These are phyloP conservation scores for Cybosia mesomella DNA, from an alignment of 2,888 invertebrate genomes.

Conservation along the genomic window DNA sequence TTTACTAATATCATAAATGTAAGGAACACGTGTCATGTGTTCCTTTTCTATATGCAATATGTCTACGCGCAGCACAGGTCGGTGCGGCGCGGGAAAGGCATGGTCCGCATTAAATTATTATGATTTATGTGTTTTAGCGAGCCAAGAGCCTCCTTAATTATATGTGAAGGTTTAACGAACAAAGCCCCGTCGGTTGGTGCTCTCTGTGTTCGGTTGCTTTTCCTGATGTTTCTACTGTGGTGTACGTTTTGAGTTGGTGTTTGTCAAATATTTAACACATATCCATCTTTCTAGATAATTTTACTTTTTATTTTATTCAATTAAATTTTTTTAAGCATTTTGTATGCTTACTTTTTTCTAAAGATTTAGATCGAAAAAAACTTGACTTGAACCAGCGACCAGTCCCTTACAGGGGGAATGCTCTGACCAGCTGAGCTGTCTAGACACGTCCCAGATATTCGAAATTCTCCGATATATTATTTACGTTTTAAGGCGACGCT, in stretches of 20 bases:
- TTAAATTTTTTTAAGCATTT: too few relatives aligned
- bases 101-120: slow-evolving; percentile 83
- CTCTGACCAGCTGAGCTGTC: too few relatives aligned
- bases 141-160: slow-evolving; percentile 79
- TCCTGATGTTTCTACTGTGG: slow-evolving; percentile 46
- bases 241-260: slow-evolving; percentile 22
- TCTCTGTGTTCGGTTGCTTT: slow-evolving; percentile 44
- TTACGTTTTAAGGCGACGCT: too few relatives aligned
- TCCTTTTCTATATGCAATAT: not conserved
- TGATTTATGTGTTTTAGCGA: slow-evolving; percentile 85
- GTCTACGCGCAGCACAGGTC: slow-evolving; percentile 7
- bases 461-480: too few relatives aligned
- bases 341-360: too few relatives aligned
- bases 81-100: slow-evolving; percentile 69
- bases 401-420: too few relatives aligned
- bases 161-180: slow-evolving; percentile 80
- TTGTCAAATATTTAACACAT: slow-evolving; percentile 19
- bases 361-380: too few relatives aligned
- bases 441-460: too few relatives aligned
- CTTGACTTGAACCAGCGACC: too few relatives aligned
- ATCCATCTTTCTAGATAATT: not conserved
- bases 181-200: slow-evolving; percentile 64
- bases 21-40: not conserved
- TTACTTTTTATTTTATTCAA: not conserved
- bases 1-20: too few relatives aligned